Evolutionary conservation across 2,113 vertebrate genomes (phyloP), one percentile per base, ranked within the genome.

Genomic region (Oncorhynchus mykiss): DNA sequence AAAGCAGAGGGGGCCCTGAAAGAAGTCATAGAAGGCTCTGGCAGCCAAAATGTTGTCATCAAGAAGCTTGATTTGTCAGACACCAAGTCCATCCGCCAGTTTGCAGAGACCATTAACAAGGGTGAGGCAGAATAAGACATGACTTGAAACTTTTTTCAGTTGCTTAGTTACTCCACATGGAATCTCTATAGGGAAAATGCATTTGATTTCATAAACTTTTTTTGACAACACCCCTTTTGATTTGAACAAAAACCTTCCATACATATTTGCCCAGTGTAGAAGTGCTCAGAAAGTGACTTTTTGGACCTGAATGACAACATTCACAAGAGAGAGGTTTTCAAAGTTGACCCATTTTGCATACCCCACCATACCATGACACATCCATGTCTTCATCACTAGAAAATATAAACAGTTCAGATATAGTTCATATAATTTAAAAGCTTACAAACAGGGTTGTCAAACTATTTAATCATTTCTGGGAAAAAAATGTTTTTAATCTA

Each of bases 51-150:
- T 14, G 75, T 95, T 0, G 1, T 87, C 0, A 89, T 78, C 75
- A 90, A 87, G 80, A 94, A 87, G 69, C 91, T 95, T 0, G 93
- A 95, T 86, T 78, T 95, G 60, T 73, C 93, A 3, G 91, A 93
- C 51, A 89, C 48, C 77, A 93, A 87, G 70, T 94, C 94, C 0
- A 93, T 95, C 6, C 86, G 78, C 67, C 93, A 92, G 68, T 94
- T 94, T 59, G 92, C 93, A 1, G 91, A 93, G 80, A 79, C 78
- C 62, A 73, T 95, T 77, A 94, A 93, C 67, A 84, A 81, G 81
- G 91, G 94, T 94, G 68, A 70, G 72, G 1, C 29, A 16, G 3
- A 64, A 20, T 34, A 22, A 18, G 3, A 22, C n/a, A 6, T 59
- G 45, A 71, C 27, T n/a, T 77, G n/a, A n/a, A 22, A 69, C 24